Base-by-base conservation (phyloP, 2,113 vertebrate species). In the Grantiella picta region DNA sequence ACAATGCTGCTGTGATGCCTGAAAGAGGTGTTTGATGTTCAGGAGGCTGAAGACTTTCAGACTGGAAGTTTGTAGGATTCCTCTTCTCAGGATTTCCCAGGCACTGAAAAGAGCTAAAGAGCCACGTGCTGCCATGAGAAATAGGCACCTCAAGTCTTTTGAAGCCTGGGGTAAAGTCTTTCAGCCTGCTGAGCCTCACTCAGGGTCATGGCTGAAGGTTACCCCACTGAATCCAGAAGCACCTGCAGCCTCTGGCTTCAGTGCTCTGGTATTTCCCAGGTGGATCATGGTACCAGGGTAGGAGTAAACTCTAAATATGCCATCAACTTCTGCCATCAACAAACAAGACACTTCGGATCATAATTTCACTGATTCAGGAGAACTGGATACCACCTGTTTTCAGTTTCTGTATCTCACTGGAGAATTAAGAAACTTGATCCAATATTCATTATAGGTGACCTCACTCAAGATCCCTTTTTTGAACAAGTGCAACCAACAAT, bases 161-260 rank as follows among this genome's bases (percentile, higher is more conserved):
- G 40, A 76, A 90, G 72, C 7, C 20, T 60, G 17, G 38, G 10
- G 15, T 63, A 11, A 77, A 68, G 20, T 11, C 14, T 40, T 71
- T 59, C 29, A 90, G 65, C 16, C 22, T 42, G 36, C 25, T 83
- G 56, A 80, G 56, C 22, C 27, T 42, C 16, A 4, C 31, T 7
- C 1, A 2, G 18, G 27, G 12, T 21, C 5, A 4, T 1, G 22
- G 23, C 10, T 13, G 12, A 69, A 44, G 18, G 12, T 22, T 12
- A 50, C 16, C 23, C 11, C 29, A 54, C 23, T 22, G 70, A 60
- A 18, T 21, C 23, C 68, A 94, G 40, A 47, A 45, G 18, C 5
- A 83, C 13, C 38, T 5, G 5, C 22, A 75, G 47, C 15, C 38
- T 59, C 57, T 76, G 14, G 0, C 24, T 77, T 49, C 50, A 52